Conservation (phyloP, 2,888 invertebrate species). For the Dicycla oo region DNA sequence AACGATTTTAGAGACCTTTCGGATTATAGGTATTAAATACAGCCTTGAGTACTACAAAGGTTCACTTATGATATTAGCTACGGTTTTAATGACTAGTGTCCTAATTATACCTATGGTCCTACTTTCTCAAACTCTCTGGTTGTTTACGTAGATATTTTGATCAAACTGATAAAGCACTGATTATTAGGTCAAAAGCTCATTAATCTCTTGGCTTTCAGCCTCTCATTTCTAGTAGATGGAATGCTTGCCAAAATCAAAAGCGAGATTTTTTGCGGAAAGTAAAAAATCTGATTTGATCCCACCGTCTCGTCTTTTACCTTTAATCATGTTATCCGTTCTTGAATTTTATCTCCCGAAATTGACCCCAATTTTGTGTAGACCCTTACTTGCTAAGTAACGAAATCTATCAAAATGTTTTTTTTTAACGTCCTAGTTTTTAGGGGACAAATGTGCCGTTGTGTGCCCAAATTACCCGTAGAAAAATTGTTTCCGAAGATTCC, state of each 20-base stretch:
- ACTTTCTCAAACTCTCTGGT: slow-evolving; percentile 21
- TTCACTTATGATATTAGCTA: slow-evolving; percentile 38
- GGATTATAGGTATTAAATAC: slow-evolving; percentile 14
- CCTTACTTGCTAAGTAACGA: slow-evolving; percentile 18
- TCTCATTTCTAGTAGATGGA: slow-evolving; percentile 24
- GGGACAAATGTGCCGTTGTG: slow-evolving; percentile 9
- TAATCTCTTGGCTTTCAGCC: slow-evolving; percentile 10
- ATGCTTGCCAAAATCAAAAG: slow-evolving; percentile 37
- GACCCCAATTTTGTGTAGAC: slow-evolving; percentile 49
- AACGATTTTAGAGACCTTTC: neutral
- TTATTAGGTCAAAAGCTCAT: slow-evolving; percentile 11
- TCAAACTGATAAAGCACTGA: slow-evolving; percentile 31
- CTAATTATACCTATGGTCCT: slow-evolving; percentile 42
- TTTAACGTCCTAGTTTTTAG: slow-evolving; percentile 16
- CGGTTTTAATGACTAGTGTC: slow-evolving; percentile 35
- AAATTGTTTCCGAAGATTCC: slow-evolving; percentile 36
- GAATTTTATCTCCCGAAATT: slow-evolving; percentile 50
- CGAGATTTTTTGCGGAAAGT: slow-evolving; percentile 1
- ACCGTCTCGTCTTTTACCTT: slow-evolving; percentile 41
- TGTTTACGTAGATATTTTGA: slow-evolving; percentile 36
- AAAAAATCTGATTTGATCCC: slow-evolving; percentile 49
- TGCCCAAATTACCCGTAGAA: slow-evolving; percentile 11
- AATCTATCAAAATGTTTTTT: slow-evolving; percentile 26
- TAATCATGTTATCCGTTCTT: slow-evolving; percentile 61
- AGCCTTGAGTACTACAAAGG: neutral